phyloP scores from a whole-genome alignment of 2,797 vertebrate species.

The Falco naumanni region DNA sequence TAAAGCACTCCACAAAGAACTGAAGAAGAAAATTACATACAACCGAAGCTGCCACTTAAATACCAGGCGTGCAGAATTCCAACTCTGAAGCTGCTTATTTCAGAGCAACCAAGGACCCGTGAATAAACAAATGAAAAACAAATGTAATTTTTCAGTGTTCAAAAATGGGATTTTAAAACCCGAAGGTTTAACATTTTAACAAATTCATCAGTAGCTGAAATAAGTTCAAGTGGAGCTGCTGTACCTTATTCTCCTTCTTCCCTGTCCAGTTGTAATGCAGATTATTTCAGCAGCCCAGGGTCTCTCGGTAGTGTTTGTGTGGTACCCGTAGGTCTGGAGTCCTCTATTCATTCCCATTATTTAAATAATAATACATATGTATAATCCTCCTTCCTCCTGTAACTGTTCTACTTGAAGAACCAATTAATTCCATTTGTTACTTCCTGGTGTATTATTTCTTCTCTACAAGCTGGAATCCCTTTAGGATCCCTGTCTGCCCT shows the following conservation, averaged over 20 bases:
- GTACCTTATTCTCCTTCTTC: background rate
- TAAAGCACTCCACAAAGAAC: conserved; percentile 35
- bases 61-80: conserved; percentile 31
- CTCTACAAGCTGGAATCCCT: conserved; percentile 62
- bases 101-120: background rate
- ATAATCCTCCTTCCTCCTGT: conserved; percentile 72
- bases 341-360: conserved; percentile 58
- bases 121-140: background rate
- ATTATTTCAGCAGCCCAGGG: conserved; percentile 53
- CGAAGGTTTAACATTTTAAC: background rate
- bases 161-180: background rate
- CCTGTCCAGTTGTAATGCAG: background rate
- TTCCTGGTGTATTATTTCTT: conserved; percentile 69
- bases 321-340: conserved; percentile 58
- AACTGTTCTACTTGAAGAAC: conserved; percentile 74
- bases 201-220: background rate
- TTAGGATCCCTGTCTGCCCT: conserved; percentile 66
- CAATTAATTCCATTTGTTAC: conserved; percentile 77
- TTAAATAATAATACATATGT: conserved; percentile 75
- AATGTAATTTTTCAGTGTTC: background rate
- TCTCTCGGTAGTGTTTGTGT: conserved; percentile 38
- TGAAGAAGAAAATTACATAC: conserved; percentile 11
- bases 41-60: conserved; percentile 54
- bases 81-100: conserved; percentile 29
- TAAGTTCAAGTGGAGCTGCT: conserved; percentile 21